Conservation (phyloP, 2,797 vertebrate species). For the Sebastes nivosus region DNA sequence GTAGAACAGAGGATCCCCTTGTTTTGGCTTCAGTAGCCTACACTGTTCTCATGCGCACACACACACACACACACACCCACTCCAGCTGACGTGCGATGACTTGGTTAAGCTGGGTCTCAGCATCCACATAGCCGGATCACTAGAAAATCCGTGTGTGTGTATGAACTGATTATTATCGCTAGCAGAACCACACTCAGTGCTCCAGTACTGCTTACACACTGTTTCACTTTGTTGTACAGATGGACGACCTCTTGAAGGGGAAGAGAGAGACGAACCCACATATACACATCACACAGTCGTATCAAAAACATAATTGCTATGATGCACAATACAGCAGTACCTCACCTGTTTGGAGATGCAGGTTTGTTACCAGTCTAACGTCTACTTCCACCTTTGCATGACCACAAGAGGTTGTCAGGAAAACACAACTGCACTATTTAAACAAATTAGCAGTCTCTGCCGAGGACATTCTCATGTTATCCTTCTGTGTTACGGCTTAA, state of each 20-base stretch:
- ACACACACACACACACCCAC: neutral
- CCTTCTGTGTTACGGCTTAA: neutral
- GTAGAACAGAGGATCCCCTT: constrained; percentile 42
- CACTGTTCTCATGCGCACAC: neutral
- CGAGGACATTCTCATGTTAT: neutral
- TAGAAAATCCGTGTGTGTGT: neutral
- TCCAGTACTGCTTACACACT: neutral
- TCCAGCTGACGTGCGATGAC: neutral
- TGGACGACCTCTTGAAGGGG: no score
- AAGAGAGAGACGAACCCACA: no score
- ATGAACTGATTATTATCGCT: neutral
- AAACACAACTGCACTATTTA: neutral
- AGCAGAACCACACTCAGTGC: neutral
- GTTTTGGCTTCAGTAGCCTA: constrained; percentile 15
- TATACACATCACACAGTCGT: no score
- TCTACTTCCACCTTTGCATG: neutral
- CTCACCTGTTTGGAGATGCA: no score
- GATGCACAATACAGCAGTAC: no score
- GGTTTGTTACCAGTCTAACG: no score
- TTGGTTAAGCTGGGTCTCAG: constrained; percentile 26
- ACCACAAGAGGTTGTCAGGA: neutral
- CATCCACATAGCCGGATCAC: neutral
- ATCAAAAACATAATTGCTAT: no score
- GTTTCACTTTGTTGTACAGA: neutral
- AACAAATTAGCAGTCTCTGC: neutral